Evolutionary conservation across 2,113 vertebrate species (phyloP).

Genomic region (Hemiscyllium ocellatum): DNA sequence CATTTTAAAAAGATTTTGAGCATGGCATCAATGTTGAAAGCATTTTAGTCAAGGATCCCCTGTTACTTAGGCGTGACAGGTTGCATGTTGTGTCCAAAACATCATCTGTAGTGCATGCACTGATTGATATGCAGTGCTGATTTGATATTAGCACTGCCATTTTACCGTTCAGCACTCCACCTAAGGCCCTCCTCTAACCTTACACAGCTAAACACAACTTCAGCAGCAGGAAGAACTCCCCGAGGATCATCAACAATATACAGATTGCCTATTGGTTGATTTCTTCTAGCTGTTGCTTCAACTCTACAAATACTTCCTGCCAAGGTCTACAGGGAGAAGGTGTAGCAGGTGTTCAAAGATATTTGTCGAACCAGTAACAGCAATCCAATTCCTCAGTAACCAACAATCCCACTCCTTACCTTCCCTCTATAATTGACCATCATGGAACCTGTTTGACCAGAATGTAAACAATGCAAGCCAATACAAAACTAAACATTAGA

Average conservation of each 20-base stretch:
- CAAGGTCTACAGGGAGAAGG: background rate
- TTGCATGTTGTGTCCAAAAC: background rate
- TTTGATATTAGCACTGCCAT: background rate
- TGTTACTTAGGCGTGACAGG: background rate
- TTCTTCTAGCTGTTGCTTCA: background rate
- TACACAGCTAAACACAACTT: background rate
- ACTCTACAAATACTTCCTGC: background rate
- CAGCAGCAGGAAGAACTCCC: background rate
- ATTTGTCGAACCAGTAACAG: background rate
- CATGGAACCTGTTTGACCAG: background rate
- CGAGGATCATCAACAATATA: background rate
- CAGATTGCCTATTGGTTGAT: background rate
- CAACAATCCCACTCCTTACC: background rate
- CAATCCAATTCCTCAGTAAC: background rate
- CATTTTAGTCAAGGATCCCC: background rate
- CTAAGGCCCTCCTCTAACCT: background rate
- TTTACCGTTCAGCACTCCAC: background rate
- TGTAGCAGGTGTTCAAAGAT: background rate
- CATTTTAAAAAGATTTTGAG: background rate
- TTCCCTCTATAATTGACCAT: background rate
- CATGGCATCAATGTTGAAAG: background rate
- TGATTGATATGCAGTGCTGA: background rate
- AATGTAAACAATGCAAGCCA: background rate
- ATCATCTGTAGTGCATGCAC: background rate
- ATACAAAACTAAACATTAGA: background rate